phyloP scores from a whole-genome alignment of 2,888 invertebrate genomes.

The Cheilosia vernalis region DNA sequence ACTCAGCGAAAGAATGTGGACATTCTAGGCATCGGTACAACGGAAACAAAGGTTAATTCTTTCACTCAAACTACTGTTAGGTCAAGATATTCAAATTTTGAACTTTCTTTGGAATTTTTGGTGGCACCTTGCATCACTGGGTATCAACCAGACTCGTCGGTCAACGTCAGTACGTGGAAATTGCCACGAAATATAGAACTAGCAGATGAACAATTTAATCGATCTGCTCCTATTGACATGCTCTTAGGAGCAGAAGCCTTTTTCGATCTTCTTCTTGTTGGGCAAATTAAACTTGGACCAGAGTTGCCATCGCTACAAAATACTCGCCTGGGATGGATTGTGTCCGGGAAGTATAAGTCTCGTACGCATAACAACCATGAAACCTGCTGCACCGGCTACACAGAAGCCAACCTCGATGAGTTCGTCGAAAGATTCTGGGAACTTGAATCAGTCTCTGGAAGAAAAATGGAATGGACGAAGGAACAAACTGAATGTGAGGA shows the following conservation, averaged over 20 bases:
- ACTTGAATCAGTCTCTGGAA: not conserved
- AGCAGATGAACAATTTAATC: not conserved
- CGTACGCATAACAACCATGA: not conserved
- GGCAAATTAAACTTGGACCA: not conserved
- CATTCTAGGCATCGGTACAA: no score
- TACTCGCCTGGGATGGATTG: constrained; percentile 2
- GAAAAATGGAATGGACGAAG: not conserved
- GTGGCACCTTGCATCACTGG: no score
- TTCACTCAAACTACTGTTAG: no score
- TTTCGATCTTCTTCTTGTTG: not conserved
- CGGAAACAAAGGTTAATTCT: no score
- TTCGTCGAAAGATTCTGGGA: constrained; percentile 11
- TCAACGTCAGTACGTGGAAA: no score
- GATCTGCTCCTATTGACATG: not conserved
- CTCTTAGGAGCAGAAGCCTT: not conserved
- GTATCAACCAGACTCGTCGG: no score
- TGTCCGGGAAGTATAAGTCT: constrained; percentile 2
- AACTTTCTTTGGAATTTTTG: no score
- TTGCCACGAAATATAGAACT: no score
- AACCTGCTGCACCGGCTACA: not conserved
- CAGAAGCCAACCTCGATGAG: not conserved
- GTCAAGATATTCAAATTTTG: no score
- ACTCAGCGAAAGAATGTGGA: no score
- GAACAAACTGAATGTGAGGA: constrained; percentile 41
- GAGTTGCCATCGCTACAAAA: constrained; percentile 8